Evolutionary conservation across 2,797 vertebrate species (phyloP), one percentile per base, ranked within the genome.

Genomic region (Phoeniculus purpureus): DNA sequence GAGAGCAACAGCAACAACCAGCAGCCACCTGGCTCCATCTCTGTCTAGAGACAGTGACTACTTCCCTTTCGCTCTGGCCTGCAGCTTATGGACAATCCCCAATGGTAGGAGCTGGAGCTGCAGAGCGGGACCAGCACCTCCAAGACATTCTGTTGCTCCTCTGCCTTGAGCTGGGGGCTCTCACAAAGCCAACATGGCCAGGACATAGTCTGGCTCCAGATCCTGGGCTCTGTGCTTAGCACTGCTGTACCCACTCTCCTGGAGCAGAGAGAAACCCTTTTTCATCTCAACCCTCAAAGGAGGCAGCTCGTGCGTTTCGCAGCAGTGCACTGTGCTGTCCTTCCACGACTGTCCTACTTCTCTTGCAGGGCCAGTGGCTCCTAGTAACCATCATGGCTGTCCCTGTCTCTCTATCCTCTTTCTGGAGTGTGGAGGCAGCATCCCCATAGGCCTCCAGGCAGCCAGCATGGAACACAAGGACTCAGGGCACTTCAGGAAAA

Each of bases 1-100:
- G 98, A 98, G 25, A 97, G 97, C 76, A 98, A 97, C 92, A 98
- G 97, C 91, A 98, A 98, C 96, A 98, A 97, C 95, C 96, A 90
- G 87, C 96, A 90, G 86, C 67, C 45, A 0, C 83, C 66, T 0
- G 91, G 84, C 66, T 91, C 94, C 1, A 2, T 70, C 73, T 95
- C 96, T 3, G 89, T 93, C 52, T 95, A 96, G 89, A 2, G 1
- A 22, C 21, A 4, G 13, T 34, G 12, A 12, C 2, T 14, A 12
- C 31, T 23, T 77, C n/a, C 52, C 52, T 82, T 73, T 43, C 0
- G 5, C 78, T 81, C 52, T 55, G 54, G 43, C 58, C 54, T 14
- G n/a, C 26, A 64, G 62, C 48, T 77, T 27, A 62, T 1, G 66
- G 75, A 94, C 75, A 37, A 51, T n/a, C 26, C 54, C 21, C 0